Base-by-base conservation (phyloP, 2,113 vertebrate species). In the Antechinus flavipes region DNA sequence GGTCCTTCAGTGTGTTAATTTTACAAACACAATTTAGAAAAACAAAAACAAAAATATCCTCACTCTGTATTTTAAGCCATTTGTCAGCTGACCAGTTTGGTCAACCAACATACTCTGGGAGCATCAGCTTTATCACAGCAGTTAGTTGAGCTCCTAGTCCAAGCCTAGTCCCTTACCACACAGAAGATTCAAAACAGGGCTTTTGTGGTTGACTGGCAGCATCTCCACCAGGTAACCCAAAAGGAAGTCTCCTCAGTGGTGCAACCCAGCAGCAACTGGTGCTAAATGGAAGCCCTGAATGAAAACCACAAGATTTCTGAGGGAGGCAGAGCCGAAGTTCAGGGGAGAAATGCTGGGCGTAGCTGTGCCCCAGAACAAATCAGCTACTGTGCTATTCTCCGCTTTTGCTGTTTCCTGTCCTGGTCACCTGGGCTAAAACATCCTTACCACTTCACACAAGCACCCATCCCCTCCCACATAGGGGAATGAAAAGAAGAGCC, bases 31-130 rank as follows among this genome's bases (percentile, higher is more conserved):
- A 96, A 96, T 93, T 95, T 91, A 94, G 96, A 96, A 61, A 58
- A 84, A 84, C n/a, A 84, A 84, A 84, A 84, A 97, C 95, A 93
- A 97, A 98, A 97, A 95, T 92, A 97, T 27, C 11, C 91, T 56
- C 93, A n/a, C 46, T 22, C 91, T 76, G 58, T 95, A 97, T 97
- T 98, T 97, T 96, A 98, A 98, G 97, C 94, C 94, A 95, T 95
- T 94, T 96, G 95, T 96, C 46, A 92, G 92, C 93, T 95, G 90
- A 97, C 97, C 96, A 95, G 8, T 25, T 96, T 97, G 94, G 97
- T 97, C 95, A 97, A 46, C 95, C 96, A 96, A 94, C 53, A 2
- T 61, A 46, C 91, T 89, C 91, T 93, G 52, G 47, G 93, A 93
- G 25, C 94, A 91, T 68, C 91, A 94, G 95, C 91, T 94, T 93